Percentiles rank a stretch among this genome's conserved stretches.
Evolutionary conservation across 2,113 vertebrate species (phyloP).

Genomic region (Apodemus speciosus): DNA sequence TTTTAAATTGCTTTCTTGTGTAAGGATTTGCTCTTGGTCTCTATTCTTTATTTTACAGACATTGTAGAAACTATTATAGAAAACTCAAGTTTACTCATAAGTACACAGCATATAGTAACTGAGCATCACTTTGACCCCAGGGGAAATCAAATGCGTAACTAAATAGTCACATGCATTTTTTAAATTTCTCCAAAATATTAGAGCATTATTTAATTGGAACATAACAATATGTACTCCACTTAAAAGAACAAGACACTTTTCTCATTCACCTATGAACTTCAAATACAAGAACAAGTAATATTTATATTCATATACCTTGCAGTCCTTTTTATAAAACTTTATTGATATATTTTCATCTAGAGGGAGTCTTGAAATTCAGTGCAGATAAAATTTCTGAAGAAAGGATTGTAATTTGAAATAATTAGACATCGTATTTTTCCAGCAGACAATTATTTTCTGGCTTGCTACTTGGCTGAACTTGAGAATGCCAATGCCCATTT

Average conservation of each 20-base stretch:
- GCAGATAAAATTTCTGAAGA: constrained; percentile 57
- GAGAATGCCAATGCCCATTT: neutral
- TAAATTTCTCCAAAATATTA: constrained; percentile 28
- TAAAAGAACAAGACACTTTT: neutral
- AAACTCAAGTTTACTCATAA: neutral
- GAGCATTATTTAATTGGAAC: neutral
- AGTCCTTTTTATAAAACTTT: constrained; percentile 49
- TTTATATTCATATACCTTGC: constrained; percentile 31
- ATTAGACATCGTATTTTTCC: constrained; percentile 26
- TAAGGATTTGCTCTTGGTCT: neutral
- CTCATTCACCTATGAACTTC: neutral
- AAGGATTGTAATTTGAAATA: constrained; percentile 60
- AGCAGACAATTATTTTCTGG: neutral
- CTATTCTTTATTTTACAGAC: neutral
- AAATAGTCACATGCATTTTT: neutral
- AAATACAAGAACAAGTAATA: neutral
- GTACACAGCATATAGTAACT: neutral
- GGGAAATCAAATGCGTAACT: neutral
- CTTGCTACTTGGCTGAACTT: neutral
- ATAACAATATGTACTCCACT: neutral
- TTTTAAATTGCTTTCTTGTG: neutral
- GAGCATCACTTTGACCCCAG: neutral
- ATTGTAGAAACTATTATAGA: neutral
- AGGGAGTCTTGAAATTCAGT: constrained; percentile 47
- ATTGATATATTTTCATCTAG: constrained; percentile 56